phyloP scores from a whole-genome alignment of 2,888 invertebrate genomes.

The Gerris lacustris region DNA sequence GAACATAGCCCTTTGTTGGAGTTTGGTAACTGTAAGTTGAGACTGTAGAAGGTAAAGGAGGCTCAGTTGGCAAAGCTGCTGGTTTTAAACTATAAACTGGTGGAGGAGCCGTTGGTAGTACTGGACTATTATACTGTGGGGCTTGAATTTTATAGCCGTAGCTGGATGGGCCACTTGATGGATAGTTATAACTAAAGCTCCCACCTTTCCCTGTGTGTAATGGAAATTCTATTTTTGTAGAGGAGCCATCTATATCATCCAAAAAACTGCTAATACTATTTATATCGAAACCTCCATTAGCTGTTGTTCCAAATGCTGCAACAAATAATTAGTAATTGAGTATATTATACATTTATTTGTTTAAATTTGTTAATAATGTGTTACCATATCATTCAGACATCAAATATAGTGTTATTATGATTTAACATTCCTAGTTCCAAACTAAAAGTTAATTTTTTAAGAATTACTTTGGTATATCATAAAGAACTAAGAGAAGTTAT shows the following conservation, averaged over 20 bases:
- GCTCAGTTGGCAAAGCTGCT: not conserved
- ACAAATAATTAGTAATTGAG: not conserved
- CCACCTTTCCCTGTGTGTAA: not conserved
- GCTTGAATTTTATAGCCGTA: not conserved
- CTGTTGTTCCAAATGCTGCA: constrained; percentile 20
- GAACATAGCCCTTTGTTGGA: not conserved
- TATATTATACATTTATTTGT: too few species aligned
- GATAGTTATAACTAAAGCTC: not conserved
- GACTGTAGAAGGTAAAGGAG: not conserved
- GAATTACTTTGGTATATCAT: too few species aligned
- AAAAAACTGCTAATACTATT: constrained; percentile 25
- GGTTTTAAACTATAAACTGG: not conserved
- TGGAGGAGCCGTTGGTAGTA: not conserved
- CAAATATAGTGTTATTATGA: too few species aligned
- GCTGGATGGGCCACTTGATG: not conserved
- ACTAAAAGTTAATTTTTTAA: too few species aligned
- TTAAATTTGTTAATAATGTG: too few species aligned
- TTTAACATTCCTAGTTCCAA: too few species aligned
- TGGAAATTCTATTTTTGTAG: not conserved
- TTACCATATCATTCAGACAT: too few species aligned
- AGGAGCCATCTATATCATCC: constrained; percentile 15
- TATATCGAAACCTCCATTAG: constrained; percentile 22
- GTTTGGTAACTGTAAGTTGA: not conserved
- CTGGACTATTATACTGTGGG: not conserved
- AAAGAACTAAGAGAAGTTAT: too few species aligned